Conservation (phyloP, 2,888 invertebrate species). For the Phyllotreta striolata region DNA sequence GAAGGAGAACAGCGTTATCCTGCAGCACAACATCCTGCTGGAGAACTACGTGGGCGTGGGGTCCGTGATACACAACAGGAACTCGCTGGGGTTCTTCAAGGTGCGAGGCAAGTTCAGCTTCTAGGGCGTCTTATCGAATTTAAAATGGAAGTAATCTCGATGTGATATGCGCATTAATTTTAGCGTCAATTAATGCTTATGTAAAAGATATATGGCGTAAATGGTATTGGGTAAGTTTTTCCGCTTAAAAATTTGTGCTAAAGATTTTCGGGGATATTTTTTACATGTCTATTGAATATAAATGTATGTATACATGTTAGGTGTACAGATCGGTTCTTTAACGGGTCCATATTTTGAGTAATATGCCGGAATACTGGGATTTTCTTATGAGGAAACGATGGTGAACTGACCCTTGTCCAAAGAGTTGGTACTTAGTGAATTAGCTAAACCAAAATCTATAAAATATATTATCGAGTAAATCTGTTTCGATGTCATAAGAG, state of each 20-base stretch:
- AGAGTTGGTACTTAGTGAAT: no score
- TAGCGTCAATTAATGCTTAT: slow-evolving; percentile 41
- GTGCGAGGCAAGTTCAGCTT: slow-evolving; percentile 87
- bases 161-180: slow-evolving; percentile 41
- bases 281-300: no score
- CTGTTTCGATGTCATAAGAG: no score
- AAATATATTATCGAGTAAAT: no score
- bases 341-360: no score
- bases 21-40: slow-evolving; percentile 75
- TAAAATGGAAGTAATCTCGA: slow-evolving; percentile 32
- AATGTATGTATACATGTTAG: background rate
- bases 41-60: slow-evolving; percentile 83
- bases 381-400: no score
- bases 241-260: slow-evolving; percentile 12
- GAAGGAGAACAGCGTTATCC: slow-evolving; percentile 61
- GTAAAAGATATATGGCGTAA: slow-evolving; percentile 32
- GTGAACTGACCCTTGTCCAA: no score
- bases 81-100: slow-evolving; percentile 85
- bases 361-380: no score
- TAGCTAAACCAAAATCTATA: no score
- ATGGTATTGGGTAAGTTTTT: slow-evolving; percentile 6
- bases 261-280: background rate
- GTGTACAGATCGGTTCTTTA: background rate
- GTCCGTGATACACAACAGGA: slow-evolving; percentile 83
- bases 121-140: slow-evolving; percentile 58